phyloP scores from a whole-genome alignment of 2,113 vertebrate genomes.

The Lanius collurio region DNA sequence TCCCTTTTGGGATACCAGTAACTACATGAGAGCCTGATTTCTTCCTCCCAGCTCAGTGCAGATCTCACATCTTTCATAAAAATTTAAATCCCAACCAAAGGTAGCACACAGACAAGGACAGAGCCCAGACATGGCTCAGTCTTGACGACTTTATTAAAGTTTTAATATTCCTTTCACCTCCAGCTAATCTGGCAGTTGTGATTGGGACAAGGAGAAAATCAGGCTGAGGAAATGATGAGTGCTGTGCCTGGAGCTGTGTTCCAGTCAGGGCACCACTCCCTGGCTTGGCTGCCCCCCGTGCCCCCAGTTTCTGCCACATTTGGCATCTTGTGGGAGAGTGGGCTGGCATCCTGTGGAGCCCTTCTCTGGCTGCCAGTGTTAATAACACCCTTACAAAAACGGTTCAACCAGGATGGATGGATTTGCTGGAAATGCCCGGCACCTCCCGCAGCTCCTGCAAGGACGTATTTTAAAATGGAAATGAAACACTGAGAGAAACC shows the following conservation, averaged over 20 bases:
- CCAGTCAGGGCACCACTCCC: neutral
- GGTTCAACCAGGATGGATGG: neutral
- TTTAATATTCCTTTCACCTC: conserved; percentile 45
- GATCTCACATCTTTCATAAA: neutral
- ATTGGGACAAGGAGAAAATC: neutral
- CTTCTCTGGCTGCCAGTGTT: neutral
- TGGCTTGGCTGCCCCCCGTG: rapidly evolving
- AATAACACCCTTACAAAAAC: neutral
- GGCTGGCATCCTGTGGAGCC: neutral
- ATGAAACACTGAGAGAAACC: conserved; percentile 19
- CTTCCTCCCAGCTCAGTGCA: neutral
- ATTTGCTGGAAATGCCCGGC: neutral
- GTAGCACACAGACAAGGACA: neutral
- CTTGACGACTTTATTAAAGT: conserved; percentile 3
- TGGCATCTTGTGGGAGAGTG: neutral
- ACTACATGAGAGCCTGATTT: neutral
- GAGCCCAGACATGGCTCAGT: neutral
- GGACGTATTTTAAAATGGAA: conserved; percentile 49
- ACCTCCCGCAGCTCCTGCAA: neutral
- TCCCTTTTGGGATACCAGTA: neutral
- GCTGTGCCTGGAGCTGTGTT: neutral
- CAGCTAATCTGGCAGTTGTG: neutral
- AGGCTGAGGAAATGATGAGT: neutral
- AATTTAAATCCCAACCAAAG: neutral
- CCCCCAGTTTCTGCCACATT: neutral